Evolutionary conservation across 2,888 invertebrate genomes (phyloP), one percentile per base, ranked within the genome.

Genomic region (Yponomeuta plumbellus): DNA sequence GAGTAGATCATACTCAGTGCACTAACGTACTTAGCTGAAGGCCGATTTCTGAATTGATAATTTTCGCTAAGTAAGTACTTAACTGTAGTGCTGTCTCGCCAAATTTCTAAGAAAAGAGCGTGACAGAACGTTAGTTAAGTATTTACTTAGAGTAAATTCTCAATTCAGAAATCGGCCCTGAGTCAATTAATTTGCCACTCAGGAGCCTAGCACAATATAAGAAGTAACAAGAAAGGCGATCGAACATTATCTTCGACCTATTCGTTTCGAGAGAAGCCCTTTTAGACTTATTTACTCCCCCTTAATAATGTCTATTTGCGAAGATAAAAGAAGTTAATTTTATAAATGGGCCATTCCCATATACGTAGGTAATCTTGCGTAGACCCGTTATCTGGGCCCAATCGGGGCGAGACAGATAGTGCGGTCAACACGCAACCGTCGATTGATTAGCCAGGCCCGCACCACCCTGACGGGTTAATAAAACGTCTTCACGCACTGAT

Each of bases 401-500:
- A 89, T 89, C 87, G 84, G 81, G 81, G 81, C 82, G 84, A 90
- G 90, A 91, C 87, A 88, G 89, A 91, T 90, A 90, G 89, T 80
- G 83, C 74, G 87, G 86, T 86, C 82, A 85, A 84, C 91, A 90
- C 89, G 80, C 65, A 17, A 44, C 88, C 77, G 75, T 52, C 89
- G 91, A 91, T 90, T 91, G 91, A 91, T 91, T 90, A 89, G 87
- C 78, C 79, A 74, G 76, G 79, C 86, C 88, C 86, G 85, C 84
- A 86, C 66, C 61, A 11, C 80, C 82, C 84, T 86, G 87, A 85
- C 88, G 88, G 86, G 87, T 88, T 90, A 90, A 91, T 90, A 89
- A 85, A 88, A 85, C 85, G 83, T 84, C 77, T 76, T 75, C 82
- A 78, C 79, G 78, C 79, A 80, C 85, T 85, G 87, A 88, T 90